Evolutionary conservation across 2,113 vertebrate species (phyloP).

Genomic region (Eurypyga helias): DNA sequence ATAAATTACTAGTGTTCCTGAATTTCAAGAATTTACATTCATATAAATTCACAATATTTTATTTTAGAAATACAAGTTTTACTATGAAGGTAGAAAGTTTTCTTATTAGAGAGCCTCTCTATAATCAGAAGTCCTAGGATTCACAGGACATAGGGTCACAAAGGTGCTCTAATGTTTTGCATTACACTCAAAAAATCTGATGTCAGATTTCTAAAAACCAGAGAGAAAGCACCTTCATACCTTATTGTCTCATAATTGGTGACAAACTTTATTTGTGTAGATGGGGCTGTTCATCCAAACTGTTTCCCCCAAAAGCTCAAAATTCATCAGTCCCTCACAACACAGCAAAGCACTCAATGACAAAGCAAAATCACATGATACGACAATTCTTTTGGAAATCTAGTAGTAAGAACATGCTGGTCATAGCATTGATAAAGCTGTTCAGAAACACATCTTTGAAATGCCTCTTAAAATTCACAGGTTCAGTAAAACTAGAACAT

Average conservation of each 20-base stretch:
- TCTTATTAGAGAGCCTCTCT: neutral
- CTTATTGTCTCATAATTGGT: neutral
- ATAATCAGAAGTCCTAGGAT: neutral
- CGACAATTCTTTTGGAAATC: neutral
- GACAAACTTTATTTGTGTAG: neutral
- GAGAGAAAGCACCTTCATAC: neutral
- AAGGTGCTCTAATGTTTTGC: neutral
- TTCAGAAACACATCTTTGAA: neutral
- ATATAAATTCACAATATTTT: neutral
- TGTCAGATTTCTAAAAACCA: neutral
- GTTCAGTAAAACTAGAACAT: neutral
- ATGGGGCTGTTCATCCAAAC: neutral
- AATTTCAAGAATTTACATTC: neutral
- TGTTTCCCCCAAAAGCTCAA: neutral
- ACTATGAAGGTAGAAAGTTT: neutral
- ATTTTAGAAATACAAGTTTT: neutral
- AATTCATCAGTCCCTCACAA: neutral
- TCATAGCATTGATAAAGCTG: neutral
- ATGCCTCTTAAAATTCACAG: neutral
- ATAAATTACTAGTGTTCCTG: neutral
- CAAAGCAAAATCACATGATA: neutral
- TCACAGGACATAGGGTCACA: neutral
- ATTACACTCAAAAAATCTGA: neutral
- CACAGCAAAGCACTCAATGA: neutral
- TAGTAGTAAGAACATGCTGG: neutral